A percentile compares a stretch with the other conserved stretches of the same genome.
phyloP scores from a whole-genome alignment of 2,797 vertebrate genomes.

The Loris lydekkerianus region DNA sequence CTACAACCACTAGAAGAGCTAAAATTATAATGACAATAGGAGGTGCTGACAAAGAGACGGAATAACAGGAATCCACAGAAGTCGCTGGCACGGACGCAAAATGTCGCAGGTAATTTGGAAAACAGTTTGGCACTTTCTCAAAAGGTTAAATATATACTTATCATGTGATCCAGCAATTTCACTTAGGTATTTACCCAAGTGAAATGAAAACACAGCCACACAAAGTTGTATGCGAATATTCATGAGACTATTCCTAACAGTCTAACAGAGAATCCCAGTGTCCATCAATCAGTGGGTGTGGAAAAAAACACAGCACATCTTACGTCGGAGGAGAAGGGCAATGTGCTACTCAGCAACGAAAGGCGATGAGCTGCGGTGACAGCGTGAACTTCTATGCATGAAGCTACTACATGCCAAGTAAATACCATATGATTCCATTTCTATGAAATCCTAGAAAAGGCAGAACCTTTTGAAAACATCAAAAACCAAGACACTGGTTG shows the following conservation, averaged over 20 bases:
- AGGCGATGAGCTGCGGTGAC: background rate
- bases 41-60: background rate
- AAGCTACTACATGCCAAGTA: background rate
- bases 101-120: background rate
- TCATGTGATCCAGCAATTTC: background rate
- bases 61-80: background rate
- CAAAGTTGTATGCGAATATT: background rate
- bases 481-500: background rate
- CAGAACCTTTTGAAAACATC: background rate
- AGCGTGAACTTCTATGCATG: background rate
- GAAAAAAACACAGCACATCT: background rate
- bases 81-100: background rate
- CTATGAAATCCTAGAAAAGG: slow-evolving; percentile 5
- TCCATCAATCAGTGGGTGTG: background rate
- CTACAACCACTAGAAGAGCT: background rate
- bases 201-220: background rate
- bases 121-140: background rate
- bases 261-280: background rate
- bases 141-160: background rate
- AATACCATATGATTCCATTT: background rate
- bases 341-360: background rate
- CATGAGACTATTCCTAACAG: background rate
- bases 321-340: too few species aligned
- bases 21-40: background rate
- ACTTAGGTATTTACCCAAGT: background rate